These are phyloP conservation scores for Tipula vernalis DNA, from an alignment of 2,888 invertebrate genomes.

Conservation along the genomic window DNA sequence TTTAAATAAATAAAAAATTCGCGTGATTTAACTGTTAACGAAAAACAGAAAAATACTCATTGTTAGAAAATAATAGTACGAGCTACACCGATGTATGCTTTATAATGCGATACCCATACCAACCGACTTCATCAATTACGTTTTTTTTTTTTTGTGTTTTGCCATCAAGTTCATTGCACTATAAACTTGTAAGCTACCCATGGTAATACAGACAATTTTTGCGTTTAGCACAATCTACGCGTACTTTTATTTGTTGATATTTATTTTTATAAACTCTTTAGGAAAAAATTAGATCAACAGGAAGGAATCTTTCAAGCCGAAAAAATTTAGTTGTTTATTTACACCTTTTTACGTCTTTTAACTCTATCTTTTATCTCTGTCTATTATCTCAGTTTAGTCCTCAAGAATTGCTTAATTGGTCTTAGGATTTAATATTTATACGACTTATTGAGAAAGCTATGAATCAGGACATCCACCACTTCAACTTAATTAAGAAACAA, in stretches of 20 bases:
- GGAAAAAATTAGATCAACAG: too few species aligned
- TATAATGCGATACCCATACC: not conserved
- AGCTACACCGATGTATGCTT: not conserved
- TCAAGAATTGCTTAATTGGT: too few species aligned
- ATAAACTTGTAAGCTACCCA: not conserved
- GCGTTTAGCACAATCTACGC: not conserved
- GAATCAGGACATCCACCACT: too few species aligned
- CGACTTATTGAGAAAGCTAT: too few species aligned
- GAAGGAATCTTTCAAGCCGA: too few species aligned
- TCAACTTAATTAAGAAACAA: too few species aligned
- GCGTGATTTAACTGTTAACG: not conserved
- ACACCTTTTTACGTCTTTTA: too few species aligned
- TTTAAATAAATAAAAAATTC: not conserved
- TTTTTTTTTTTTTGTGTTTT: not conserved
- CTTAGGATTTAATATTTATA: too few species aligned
- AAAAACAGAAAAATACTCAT: not conserved
- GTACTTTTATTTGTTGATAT: not conserved
- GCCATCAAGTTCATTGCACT: not conserved
- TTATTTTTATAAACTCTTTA: not conserved
- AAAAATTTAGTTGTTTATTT: too few species aligned
- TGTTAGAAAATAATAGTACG: not conserved
- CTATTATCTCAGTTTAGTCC: too few species aligned
- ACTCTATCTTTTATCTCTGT: too few species aligned
- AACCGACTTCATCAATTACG: not conserved
- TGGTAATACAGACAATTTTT: not conserved